These are phyloP conservation scores for Stichodactyla mertensii DNA, from an alignment of 64 coral and sea anemone genomes.

Conservation along the genomic window DNA sequence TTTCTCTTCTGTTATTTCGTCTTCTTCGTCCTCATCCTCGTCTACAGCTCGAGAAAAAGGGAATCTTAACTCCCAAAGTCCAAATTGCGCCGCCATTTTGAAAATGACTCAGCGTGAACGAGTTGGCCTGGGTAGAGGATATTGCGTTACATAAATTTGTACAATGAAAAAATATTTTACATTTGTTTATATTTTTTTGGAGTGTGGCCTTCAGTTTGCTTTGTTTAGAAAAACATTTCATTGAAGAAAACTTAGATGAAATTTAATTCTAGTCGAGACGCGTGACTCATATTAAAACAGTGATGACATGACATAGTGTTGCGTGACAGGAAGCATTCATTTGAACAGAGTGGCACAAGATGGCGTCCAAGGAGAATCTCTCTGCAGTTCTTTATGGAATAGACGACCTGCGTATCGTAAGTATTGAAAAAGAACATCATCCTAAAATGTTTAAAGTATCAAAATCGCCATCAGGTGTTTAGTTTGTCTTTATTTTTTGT, in stretches of 20 bases:
- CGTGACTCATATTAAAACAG: neutral
- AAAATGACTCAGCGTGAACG: constrained; percentile 9
- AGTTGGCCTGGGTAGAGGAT: neutral
- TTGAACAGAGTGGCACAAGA: neutral
- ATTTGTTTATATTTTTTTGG: too few relatives aligned
- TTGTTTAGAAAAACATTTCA: neutral
- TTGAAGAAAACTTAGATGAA: neutral
- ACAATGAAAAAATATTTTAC: neutral
- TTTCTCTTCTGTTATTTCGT: constrained; percentile 25
- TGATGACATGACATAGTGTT: neutral
- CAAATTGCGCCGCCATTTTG: constrained; percentile 82
- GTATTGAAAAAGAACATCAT: neutral
- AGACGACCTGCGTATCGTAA: constrained; percentile 68
- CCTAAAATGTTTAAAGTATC: neutral
- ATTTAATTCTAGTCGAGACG: neutral
- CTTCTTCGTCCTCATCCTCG: constrained; percentile 85
- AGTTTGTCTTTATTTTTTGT: neutral
- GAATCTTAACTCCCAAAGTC: constrained; percentile 73
- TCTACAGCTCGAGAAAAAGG: constrained; percentile 82
- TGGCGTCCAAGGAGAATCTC: constrained; percentile 55
- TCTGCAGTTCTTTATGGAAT: constrained; percentile 66
- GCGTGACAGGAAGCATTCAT: neutral
- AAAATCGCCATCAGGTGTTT: neutral
- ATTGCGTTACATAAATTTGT: neutral
- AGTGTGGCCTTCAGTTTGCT: too few relatives aligned